Base-by-base conservation (phyloP, 2,797 vertebrate genomes). In the Tragopan temminckii region DNA sequence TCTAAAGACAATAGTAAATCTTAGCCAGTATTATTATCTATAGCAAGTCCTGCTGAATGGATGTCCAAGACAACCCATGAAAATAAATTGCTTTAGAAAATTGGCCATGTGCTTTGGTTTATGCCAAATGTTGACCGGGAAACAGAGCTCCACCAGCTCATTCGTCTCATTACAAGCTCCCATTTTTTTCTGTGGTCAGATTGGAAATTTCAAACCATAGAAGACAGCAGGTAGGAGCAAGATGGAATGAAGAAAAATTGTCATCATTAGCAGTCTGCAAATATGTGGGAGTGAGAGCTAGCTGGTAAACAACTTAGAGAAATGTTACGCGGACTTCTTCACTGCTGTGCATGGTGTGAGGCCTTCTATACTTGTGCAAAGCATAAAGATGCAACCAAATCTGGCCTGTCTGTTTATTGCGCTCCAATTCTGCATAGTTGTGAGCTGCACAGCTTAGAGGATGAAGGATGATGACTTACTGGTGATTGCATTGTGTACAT, bases 401-500 rank as follows among this genome's bases (percentile, higher is more conserved):
- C 35, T 2, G 13, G 13, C 63, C 36, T 16, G 18, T 16, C 74
- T 48, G 38, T 50, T 42, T 69, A 1, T 16, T 63, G 45, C 23
- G 3, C 68, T 68, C 29, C 16, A 0, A 0, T 57, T 86, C 64
- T 45, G 29, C 29, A 13, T 10, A 4, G 35, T 0, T 66, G 43
- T 38, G 76, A 75, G 9, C 27, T 12, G 33, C 35, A 23, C 0
- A 1, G 43, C 25, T 31, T 69, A 24, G 0, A 0, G 71, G 43
- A 35, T 19, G 45, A 66, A 53, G 69, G 31, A 31, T 0, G 1
- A 67, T 0, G 3, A 3, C 40, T 79, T 24, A 45, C 36, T 13
- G 8, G 11, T 53, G 61, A 24, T 29, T 29, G 27, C 6, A 31
- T 17, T 35, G 27, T n/a, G 53, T 66, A 35, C 18, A 35, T 53